Conservation (phyloP, 2,888 invertebrate species). For the Baccha elongata region DNA sequence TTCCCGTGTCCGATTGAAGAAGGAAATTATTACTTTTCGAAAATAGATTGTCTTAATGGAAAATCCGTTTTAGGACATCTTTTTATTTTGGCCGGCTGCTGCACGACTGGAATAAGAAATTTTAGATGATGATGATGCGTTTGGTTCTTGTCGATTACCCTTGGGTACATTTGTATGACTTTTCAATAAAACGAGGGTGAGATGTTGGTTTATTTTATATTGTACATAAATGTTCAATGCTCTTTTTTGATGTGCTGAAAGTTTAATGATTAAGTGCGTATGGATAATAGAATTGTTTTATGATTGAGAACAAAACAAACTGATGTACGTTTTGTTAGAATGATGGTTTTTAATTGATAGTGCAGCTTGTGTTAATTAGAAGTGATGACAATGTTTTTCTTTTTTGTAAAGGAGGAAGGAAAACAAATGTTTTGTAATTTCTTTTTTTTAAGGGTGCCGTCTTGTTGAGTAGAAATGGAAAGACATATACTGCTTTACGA, state of each 20-base stretch:
- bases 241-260: conserved; percentile 56
- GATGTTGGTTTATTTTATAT: conserved; percentile 17
- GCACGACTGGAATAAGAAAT: background rate
- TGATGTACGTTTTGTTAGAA: conserved; percentile 60
- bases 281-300: conserved; percentile 59
- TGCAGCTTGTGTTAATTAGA: conserved; percentile 59
- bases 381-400: conserved; percentile 62
- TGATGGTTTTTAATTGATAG: conserved; percentile 62
- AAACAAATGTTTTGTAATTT: no score
- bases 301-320: conserved; percentile 22
- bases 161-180: conserved; percentile 37
- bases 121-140: conserved; percentile 15
- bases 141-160: conserved; percentile 41
- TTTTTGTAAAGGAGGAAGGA: no score
- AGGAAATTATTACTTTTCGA: conserved; percentile 46
- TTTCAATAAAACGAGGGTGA: conserved; percentile 5
- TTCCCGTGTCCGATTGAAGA: conserved; percentile 66
- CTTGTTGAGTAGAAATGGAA: no score
- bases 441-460: no score
- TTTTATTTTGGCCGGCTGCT: background rate
- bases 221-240: conserved; percentile 4
- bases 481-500: no score
- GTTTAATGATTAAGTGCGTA: conserved; percentile 48
- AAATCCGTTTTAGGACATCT: conserved; percentile 51
- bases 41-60: conserved; percentile 69